A percentile compares a stretch with the other conserved stretches of the same genome.
These are phyloP conservation scores for Rhinophrynus dorsalis DNA, from an alignment of 2,797 vertebrate genomes.

Conservation along the genomic window DNA sequence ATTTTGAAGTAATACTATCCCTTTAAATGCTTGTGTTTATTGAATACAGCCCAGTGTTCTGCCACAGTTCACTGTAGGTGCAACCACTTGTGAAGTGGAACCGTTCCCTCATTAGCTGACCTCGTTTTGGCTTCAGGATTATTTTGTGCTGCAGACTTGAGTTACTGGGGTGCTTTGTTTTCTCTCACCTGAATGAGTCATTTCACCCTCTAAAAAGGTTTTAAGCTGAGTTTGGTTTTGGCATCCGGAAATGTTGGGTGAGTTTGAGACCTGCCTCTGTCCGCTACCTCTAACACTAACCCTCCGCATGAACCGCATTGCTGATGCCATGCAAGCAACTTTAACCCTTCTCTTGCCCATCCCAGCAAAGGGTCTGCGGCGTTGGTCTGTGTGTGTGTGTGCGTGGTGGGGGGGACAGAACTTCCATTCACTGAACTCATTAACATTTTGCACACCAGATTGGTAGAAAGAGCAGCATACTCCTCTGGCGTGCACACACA, in stretches of 20 bases:
- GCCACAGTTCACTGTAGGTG: neutral
- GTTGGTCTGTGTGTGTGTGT: too few relatives aligned
- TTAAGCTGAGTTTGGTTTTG: conserved; percentile 44
- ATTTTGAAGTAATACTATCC: too few relatives aligned
- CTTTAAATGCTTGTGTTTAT: too few relatives aligned
- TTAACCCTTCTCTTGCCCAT: conserved; percentile 5
- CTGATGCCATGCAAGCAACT: neutral
- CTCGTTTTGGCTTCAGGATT: too few relatives aligned
- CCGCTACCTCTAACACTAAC: conserved; percentile 18
- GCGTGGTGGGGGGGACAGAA: neutral
- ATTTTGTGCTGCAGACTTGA: neutral
- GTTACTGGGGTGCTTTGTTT: neutral
- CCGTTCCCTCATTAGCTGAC: neutral
- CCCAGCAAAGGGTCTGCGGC: neutral
- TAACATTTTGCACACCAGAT: neutral
- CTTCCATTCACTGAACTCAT: neutral
- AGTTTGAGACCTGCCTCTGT: conserved; percentile 29
- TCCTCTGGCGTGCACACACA: neutral
- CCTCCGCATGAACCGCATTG: neutral
- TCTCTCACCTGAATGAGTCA: conserved; percentile 29
- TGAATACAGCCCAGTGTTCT: too few relatives aligned
- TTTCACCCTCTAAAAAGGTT: conserved; percentile 45
- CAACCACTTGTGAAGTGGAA: neutral
- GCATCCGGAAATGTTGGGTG: conserved; percentile 39
- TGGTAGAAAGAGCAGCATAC: neutral